Conservation (phyloP, 2,797 vertebrate genomes). For the Arnoldichthys spilopterus region DNA sequence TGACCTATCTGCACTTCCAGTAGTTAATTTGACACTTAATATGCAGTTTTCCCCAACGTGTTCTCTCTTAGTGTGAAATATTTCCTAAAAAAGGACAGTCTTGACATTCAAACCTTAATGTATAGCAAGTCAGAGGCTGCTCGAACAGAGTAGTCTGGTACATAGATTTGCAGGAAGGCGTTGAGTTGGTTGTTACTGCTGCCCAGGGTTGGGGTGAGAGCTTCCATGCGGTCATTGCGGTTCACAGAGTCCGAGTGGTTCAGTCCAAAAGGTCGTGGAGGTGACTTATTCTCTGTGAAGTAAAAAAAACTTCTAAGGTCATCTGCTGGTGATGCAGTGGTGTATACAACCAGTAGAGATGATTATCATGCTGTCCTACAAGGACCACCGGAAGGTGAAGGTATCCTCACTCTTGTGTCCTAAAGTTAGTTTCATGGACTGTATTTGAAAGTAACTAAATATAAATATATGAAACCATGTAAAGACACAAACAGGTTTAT, state of each 20-base stretch:
- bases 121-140: slow-evolving; percentile 92
- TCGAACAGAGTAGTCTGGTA: slow-evolving; percentile 93
- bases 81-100: background rate
- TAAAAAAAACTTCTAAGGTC: slow-evolving; percentile 45
- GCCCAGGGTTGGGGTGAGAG: slow-evolving; percentile 76
- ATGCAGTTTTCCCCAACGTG: background rate
- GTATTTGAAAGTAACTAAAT: background rate
- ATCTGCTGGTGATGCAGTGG: slow-evolving; percentile 32
- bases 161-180: slow-evolving; percentile 86
- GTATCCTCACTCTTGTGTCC: background rate
- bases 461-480: too few species aligned
- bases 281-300: slow-evolving; percentile 83
- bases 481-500: too few species aligned
- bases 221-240: slow-evolving; percentile 78
- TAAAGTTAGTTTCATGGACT: background rate
- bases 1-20: background rate
- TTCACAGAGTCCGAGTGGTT: slow-evolving; percentile 85
- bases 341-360: slow-evolving; percentile 44
- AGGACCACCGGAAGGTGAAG: slow-evolving; percentile 3
- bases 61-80: background rate
- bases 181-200: slow-evolving; percentile 89
- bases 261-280: slow-evolving; percentile 83
- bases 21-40: background rate
- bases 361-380: slow-evolving; percentile 35
- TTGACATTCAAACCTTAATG: slow-evolving; percentile 84